These are phyloP conservation scores for Caerostris extrusa DNA, from an alignment of 1,140 invertebrate species.

Conservation along the genomic window DNA sequence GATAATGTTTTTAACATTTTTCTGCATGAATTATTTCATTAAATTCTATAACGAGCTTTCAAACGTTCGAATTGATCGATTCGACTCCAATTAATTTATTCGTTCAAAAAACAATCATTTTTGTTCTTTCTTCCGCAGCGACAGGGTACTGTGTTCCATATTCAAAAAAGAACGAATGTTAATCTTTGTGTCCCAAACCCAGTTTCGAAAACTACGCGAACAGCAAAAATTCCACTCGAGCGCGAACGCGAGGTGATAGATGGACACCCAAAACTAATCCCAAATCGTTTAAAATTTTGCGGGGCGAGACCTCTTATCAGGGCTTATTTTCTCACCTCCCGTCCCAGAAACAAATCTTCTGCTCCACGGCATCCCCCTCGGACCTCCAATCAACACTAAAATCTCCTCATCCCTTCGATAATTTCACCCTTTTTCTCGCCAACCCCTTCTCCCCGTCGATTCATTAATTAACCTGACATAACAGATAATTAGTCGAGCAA, in stretches of 20 bases:
- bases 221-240: neutral
- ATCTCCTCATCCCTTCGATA: slow-evolving; percentile 51
- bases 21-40: too few relatives aligned
- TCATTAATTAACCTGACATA: slow-evolving; percentile 77
- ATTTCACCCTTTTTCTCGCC: slow-evolving; percentile 56
- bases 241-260: neutral
- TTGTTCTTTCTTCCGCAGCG: too few relatives aligned
- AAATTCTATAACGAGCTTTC: too few relatives aligned
- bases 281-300: slow-evolving; percentile 8
- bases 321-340: slow-evolving; percentile 35
- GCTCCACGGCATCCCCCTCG: neutral
- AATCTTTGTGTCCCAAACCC: too few relatives aligned
- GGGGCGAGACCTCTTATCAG: slow-evolving; percentile 1
- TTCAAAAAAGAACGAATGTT: too few relatives aligned
- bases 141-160: too few relatives aligned
- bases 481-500: slow-evolving; percentile 75
- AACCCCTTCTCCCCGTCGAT: slow-evolving; percentile 40
- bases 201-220: too few relatives aligned
- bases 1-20: too few relatives aligned
- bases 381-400: slow-evolving; percentile 46
- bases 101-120: too few relatives aligned
- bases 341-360: too few relatives aligned
- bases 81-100: too few relatives aligned
- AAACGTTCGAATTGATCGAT: too few relatives aligned
- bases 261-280: neutral